phyloP scores from a whole-genome alignment of 64 coral and sea anemone genomes.

The Dendrophyllia cribrosa region DNA sequence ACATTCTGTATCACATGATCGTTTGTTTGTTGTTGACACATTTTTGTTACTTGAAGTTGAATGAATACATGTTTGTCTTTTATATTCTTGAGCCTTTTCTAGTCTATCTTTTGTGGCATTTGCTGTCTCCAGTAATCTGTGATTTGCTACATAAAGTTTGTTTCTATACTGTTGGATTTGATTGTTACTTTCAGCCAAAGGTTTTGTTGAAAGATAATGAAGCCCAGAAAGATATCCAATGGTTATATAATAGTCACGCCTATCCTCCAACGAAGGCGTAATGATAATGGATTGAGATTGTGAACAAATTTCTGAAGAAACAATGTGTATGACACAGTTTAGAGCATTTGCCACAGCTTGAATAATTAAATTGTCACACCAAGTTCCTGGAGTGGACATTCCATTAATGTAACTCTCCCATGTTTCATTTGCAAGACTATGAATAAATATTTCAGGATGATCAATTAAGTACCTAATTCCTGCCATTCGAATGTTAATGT shows the following conservation, averaged over 20 bases:
- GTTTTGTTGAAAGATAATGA: slow-evolving; percentile 20
- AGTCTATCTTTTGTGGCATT: no score
- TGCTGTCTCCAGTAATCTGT: no score
- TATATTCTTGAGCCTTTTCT: no score
- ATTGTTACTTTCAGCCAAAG: no score
- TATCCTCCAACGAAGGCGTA: slow-evolving; percentile 6
- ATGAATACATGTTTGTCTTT: no score
- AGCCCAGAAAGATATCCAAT: slow-evolving; percentile 32
- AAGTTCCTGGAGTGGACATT: slow-evolving; percentile 35
- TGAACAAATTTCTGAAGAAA: slow-evolving; percentile 10
- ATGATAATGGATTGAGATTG: not conserved
- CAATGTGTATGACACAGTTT: slow-evolving; percentile 32
- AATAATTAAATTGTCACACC: not conserved
- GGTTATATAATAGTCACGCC: not conserved
- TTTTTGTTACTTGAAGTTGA: no score
- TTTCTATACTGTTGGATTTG: no score
- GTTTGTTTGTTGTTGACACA: no score
- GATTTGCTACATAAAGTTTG: no score
- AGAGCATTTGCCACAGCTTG: slow-evolving; percentile 23
- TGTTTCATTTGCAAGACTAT: slow-evolving; percentile 3
- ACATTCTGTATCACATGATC: no score
- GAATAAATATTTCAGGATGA: slow-evolving; percentile 27
- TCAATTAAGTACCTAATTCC: slow-evolving; percentile 14
- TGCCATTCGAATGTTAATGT: slow-evolving; percentile 27
- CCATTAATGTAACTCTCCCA: slow-evolving; percentile 22